A percentile compares a stretch with the other conserved stretches of the same genome.
Conservation (phyloP, 2,113 vertebrate genomes). For the Leptobrachium ailaonicum region DNA sequence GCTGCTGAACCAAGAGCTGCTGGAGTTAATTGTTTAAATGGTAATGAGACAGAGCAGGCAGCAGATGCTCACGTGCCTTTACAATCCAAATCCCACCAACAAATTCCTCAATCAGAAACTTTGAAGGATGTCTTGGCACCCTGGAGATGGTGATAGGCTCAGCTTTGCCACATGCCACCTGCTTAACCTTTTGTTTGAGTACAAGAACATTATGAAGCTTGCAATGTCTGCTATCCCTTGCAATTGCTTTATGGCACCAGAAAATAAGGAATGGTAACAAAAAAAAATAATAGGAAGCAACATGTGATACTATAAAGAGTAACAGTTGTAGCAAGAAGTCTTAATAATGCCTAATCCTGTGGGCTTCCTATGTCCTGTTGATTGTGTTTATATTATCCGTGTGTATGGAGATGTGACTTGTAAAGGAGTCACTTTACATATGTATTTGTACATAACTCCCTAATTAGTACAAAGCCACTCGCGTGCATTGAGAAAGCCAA, state of each 20-base stretch:
- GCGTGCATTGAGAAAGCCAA: background rate
- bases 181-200: constrained; percentile 82
- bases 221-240: constrained; percentile 77
- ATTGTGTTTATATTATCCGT: constrained; percentile 50
- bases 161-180: constrained; percentile 84
- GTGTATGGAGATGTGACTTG: constrained; percentile 20
- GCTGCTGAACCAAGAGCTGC: constrained; percentile 64
- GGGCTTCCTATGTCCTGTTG: constrained; percentile 48
- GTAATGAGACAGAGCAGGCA: constrained; percentile 82
- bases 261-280: constrained; percentile 20
- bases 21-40: constrained; percentile 86
- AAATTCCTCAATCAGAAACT: constrained; percentile 73
- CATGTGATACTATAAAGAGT: constrained; percentile 66
- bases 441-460: constrained; percentile 16
- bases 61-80: constrained; percentile 97
- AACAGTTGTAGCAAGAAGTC: constrained; percentile 55
- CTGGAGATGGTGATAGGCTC: constrained; percentile 67
- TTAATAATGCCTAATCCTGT: constrained; percentile 52
- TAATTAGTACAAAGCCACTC: constrained; percentile 25
- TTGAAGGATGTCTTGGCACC: constrained; percentile 74
- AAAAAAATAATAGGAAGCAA: constrained; percentile 49
- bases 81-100: constrained; percentile 83
- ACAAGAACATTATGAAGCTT: constrained; percentile 79
- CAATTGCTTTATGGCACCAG: constrained; percentile 76
- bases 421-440: constrained; percentile 26